phyloP scores from a whole-genome alignment of 1,140 invertebrate species.

The Patella vulgata region DNA sequence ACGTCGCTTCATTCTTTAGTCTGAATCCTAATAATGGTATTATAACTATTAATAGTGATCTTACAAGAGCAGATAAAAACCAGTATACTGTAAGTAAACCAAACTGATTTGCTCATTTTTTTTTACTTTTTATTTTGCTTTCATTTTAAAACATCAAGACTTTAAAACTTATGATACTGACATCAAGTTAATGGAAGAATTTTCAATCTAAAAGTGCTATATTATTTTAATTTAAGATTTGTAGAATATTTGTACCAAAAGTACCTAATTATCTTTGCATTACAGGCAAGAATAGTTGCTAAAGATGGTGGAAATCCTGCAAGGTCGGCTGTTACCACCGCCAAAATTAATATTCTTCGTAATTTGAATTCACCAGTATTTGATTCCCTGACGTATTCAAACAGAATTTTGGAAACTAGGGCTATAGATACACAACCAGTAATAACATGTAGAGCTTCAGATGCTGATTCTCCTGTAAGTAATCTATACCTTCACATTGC shows the following conservation, averaged over 20 bases:
- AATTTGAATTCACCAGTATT: slow-evolving; percentile 87
- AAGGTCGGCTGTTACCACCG: slow-evolving; percentile 43
- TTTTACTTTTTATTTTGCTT: no score
- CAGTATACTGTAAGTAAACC: slow-evolving; percentile 28
- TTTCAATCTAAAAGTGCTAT: no score
- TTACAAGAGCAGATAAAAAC: slow-evolving; percentile 27
- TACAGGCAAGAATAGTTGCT: slow-evolving; percentile 53
- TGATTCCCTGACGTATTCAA: slow-evolving; percentile 21
- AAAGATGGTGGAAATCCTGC: slow-evolving; percentile 51
- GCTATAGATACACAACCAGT: slow-evolving; percentile 23
- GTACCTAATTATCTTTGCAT: no score
- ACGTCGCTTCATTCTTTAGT: slow-evolving; percentile 71
- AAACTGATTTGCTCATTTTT: no score
- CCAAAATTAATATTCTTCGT: slow-evolving; percentile 44
- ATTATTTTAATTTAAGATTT: no score
- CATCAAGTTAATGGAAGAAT: no score
- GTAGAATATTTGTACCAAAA: no score
- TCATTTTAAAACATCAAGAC: no score
- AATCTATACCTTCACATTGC: not conserved
- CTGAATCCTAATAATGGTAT: slow-evolving; percentile 88
- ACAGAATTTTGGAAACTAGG: slow-evolving; percentile 41
- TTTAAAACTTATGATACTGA: no score
- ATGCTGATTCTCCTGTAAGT: slow-evolving; percentile 53
- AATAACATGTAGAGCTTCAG: slow-evolving; percentile 40
- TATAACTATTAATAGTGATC: slow-evolving; percentile 68